Evolutionary conservation across 2,113 vertebrate species (phyloP), one percentile per base, ranked within the genome.

Genomic region (Gymnocephalus cernua): DNA sequence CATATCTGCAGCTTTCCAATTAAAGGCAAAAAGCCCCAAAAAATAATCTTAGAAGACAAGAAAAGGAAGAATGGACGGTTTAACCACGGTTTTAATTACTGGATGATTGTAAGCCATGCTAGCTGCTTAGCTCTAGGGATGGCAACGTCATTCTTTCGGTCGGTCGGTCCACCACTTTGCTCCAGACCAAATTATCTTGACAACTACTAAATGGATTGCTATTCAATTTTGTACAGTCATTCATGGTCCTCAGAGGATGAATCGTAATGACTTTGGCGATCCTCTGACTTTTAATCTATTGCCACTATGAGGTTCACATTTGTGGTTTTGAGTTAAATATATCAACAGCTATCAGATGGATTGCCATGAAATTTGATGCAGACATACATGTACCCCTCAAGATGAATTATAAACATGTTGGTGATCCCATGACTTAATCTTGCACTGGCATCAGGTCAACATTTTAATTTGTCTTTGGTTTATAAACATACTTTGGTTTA

Each of bases 61-160:
- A 54, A 64, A 5, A 59, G 19, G 35, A 19, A 44, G 10, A n/a
- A 2, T 19, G 10, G 21, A n/a, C 12, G 50, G 29, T 13, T 45
- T 50, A 4, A 76, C 35, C 8, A 53, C 35, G 3, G 10, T 9
- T 27, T 16, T 35, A 61, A 78, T 53, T 80, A 32, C 23, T 50
- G n/a, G 51, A 65, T 66, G 66, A 41, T 53, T 54, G 69, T 73
- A 56, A 47, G 25, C 48, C 56, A 58, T 19, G 27, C 2, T 59
- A 11, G 21, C 47, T 41, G 38, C 12, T 41, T 19, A 23, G 18
- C 25, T 41, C 38, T 68, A 56, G 3, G 25, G 58, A 59, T 51
- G 53, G 23, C 21, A 15, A 16, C 25, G 21, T 32, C 25, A 1
- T 29, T 47, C n/a, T 41, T 16, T 41, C 18, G 3, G 38, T 48